Evolutionary conservation across 23 tunicate species (phyloP), one percentile per base, ranked within the genome.

Genomic region (Botrylloides violaceus): DNA sequence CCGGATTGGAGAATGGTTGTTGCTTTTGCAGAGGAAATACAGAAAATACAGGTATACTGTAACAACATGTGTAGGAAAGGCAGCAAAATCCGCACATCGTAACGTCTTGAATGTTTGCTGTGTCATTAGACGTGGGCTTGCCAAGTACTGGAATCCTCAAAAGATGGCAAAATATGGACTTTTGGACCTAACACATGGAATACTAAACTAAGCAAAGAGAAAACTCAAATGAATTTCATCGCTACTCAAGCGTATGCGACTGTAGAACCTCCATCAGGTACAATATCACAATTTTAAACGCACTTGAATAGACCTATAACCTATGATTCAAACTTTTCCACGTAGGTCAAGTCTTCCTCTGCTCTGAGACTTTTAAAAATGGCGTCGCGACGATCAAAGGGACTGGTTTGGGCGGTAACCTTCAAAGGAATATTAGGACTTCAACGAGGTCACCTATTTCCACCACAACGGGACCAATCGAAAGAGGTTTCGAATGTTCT

Each of bases 151-250:
- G 58, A 68, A n/a, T 23, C 36, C 21, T 68, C 74, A 12, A 43
- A 68, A 68, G 74, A 79, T 47, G 90, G 90, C 0, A 25, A 20
- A 24, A 29, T 90, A 48, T 90, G 97, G 97, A 90, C 81, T 65
- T 75, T 90, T 7, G 76, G 84, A 43, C 82, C 90, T 2, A 55
- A 71, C 26, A 22, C 58, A 0, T 79, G 80, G 73, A 83, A 90
- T 73, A n/a, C 30, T 3, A 39, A 71, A 21, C 70, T 83, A 3
- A 37, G 78, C 30, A 43, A 53, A 53, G 89, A 84, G 47, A 34
- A 50, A 62, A 29, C 78, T 4, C 79, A 90, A 24, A 61, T 90
- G 12, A 35, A 30, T n/a, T 68, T 37, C 27, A 68, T 68, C 37
- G 74, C 74, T 22, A 68, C 56, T 21, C 74, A 68, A 37, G 29